Conservation (phyloP, 2,113 vertebrate species). For the Verasper variegatus region DNA sequence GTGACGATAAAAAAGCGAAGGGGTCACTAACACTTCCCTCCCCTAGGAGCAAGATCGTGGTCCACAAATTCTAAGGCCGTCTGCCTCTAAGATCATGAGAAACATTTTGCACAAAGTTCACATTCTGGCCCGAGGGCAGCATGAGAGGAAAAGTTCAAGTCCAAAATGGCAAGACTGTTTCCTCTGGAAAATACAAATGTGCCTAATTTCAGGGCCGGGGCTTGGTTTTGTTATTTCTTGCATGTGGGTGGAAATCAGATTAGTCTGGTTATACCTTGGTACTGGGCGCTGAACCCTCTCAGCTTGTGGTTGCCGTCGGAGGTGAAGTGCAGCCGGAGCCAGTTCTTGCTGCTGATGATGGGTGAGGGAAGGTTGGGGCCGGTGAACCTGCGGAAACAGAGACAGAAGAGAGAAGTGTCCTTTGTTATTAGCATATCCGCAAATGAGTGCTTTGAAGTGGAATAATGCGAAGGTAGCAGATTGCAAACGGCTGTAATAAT, state of each 20-base stretch:
- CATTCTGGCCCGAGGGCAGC: neutral
- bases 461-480: neutral
- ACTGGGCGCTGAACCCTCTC: slow-evolving; percentile 96
- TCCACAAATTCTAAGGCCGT: neutral
- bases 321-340: slow-evolving; percentile 96
- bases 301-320: slow-evolving; percentile 96
- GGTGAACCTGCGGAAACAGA: slow-evolving; percentile 87
- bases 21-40: neutral
- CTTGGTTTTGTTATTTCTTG: neutral
- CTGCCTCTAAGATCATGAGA: neutral
- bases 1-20: neutral
- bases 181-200: neutral
- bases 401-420: neutral
- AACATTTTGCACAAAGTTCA: neutral
- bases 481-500: neutral
- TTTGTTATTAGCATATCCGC: slow-evolving; percentile 2
- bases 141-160: neutral
- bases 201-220: neutral
- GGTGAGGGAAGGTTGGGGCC: slow-evolving; percentile 94
- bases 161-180: neutral
- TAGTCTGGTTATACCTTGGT: slow-evolving; percentile 86
- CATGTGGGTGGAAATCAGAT: neutral
- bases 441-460: slow-evolving; percentile 4
- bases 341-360: slow-evolving; percentile 98
- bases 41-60: neutral